phyloP scores from a whole-genome alignment of 1,140 invertebrate species.

The Achatina immaculata region DNA sequence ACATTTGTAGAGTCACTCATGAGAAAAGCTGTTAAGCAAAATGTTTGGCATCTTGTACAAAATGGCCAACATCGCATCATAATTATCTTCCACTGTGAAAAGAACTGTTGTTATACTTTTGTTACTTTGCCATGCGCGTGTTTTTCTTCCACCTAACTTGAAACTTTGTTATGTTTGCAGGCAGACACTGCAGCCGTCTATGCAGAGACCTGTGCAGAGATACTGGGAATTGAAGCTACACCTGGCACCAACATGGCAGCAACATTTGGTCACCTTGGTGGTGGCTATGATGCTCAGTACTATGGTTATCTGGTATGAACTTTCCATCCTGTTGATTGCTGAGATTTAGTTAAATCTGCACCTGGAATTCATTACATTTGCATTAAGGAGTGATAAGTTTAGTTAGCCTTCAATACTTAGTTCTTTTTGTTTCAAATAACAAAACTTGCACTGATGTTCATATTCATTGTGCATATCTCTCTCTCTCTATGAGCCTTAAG shows the following conservation, averaged over 20 bases:
- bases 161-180: conserved; percentile 43
- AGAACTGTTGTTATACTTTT: no score
- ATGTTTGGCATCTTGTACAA: no score
- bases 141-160: no score
- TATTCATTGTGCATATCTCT: no score
- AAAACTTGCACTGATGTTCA: not conserved
- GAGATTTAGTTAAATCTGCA: no score
- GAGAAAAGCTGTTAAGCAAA: no score
- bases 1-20: no score
- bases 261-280: conserved; percentile 74
- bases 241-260: conserved; percentile 74
- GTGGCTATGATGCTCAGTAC: conserved; percentile 76
- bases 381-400: not conserved
- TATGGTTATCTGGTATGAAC: conserved; percentile 75
- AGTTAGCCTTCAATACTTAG: not conserved
- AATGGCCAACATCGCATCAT: no score
- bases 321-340: conserved; percentile 6
- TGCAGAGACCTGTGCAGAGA: conserved; percentile 67
- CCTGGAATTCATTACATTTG: not conserved
- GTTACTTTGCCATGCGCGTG: no score
- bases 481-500: no score
- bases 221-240: conserved; percentile 71
- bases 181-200: conserved; percentile 71
- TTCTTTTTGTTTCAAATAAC: not conserved
- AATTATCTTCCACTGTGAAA: no score